Evolutionary conservation across 1,140 invertebrate genomes (phyloP).

Genomic region (Sarcophaga bullata): DNA sequence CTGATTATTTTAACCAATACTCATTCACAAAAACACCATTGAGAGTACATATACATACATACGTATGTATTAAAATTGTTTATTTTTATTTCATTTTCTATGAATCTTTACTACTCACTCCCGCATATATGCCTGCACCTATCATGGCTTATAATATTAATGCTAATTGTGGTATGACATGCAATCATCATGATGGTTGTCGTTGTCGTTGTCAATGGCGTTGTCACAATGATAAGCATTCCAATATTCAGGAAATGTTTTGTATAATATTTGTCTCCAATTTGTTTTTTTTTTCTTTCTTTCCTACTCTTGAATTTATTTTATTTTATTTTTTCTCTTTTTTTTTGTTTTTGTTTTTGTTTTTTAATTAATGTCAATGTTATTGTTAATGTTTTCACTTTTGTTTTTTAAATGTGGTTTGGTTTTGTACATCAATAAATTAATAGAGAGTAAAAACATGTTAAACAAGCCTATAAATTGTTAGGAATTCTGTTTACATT

Average conservation of each 20-base stretch:
- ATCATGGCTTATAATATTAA: constrained; percentile 20
- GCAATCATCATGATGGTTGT: constrained; percentile 28
- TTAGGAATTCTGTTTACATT: not conserved
- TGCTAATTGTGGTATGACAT: constrained; percentile 40
- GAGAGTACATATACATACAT: no score
- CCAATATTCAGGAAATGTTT: not conserved
- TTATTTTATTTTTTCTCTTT: not conserved
- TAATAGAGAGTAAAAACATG: not conserved
- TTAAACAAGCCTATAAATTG: constrained; percentile 22
- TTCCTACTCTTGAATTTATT: not conserved
- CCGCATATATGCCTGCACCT: not conserved
- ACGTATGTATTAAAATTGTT: no score
- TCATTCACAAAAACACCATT: not conserved
- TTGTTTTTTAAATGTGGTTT: constrained; percentile 35
- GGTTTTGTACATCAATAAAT: not conserved
- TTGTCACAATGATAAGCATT: no score
- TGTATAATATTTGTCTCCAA: not conserved
- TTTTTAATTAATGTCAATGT: constrained; percentile 39
- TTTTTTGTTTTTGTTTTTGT: not conserved
- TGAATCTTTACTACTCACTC: not conserved
- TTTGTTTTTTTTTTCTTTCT: constrained; percentile 9
- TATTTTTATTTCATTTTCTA: not conserved
- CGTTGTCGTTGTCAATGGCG: not conserved
- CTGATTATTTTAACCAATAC: no score
- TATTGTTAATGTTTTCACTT: constrained; percentile 33